Evolutionary conservation across 2,113 vertebrate species (phyloP), one percentile per base, ranked within the genome.

Genomic region (Xiphorhynchus elegans): DNA sequence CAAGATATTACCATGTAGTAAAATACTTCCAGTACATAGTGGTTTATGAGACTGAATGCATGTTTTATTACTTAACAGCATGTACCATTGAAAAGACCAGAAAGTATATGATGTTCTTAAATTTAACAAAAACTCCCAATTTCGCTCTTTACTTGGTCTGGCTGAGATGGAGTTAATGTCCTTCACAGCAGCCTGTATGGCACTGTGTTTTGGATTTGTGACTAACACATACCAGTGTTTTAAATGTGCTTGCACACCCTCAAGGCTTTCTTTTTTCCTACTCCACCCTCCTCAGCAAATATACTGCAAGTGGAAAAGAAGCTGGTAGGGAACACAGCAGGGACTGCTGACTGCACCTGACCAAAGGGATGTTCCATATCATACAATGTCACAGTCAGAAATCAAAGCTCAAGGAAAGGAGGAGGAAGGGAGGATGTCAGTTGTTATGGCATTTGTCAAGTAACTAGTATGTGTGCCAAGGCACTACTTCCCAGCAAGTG

Each of bases 11-110:
- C 50, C 59, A 79, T 69, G 83, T 82, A 90, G 90, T 88, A 96
- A 97, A 97, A 84, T 63, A 87, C 23, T 89, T 72, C 23, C 86
- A 90, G 67, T 87, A 79, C 70, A 56, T 5, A 90, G 35, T 28
- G 44, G 87, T 96, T 97, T 94, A 78, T 58, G 81, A 93, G 80
- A 93, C 44, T 74, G 69, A 80, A 75, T 46, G n/a, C 52, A 46
- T 19, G 63, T 68, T 96, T 96, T 68, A 87, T 47, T 17, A 90
- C 73, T 90, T 62, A 77, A 58, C 17, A 81, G 64, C 17, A 68
- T 1, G 6, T 8, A 68, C 12, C 39, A 49, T 24, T 46, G 35
- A 56, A 82, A 77, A 78, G 21, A 84, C 13, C 6, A 72, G 49
- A 78, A 94, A 90, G 19, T 10, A 37, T 19, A 64, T 5, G 3